Percentiles rank a stretch among this genome's conserved stretches.
Conservation (phyloP, 2,888 invertebrate species). For the Ichneumon xanthorius region DNA sequence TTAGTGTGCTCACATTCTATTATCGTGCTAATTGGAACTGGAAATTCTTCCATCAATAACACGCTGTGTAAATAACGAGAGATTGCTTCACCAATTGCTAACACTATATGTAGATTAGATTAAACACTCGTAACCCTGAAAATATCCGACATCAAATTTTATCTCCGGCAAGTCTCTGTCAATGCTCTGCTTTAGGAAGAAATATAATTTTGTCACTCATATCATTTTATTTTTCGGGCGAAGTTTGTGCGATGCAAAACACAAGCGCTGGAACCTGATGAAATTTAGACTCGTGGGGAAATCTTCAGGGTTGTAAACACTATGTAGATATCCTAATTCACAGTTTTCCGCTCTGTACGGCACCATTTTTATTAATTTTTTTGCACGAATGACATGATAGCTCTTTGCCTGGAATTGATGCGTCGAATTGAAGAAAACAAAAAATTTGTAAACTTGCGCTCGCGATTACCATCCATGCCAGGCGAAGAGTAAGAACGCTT, state of each 20-base stretch:
- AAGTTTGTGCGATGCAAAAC: too few relatives aligned
- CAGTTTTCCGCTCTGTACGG: constrained; percentile 70
- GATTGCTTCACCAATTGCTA: constrained; percentile 36
- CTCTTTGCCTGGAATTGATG: constrained; percentile 40
- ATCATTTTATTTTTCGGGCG: too few relatives aligned
- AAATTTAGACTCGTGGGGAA: too few relatives aligned
- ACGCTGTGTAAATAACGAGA: constrained; percentile 30
- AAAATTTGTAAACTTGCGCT: background rate
- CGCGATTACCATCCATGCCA: constrained; percentile 8
- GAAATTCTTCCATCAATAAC: background rate
- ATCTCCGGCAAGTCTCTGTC: too few relatives aligned
- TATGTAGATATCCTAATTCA: background rate
- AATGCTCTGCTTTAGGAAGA: too few relatives aligned
- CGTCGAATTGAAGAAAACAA: background rate
- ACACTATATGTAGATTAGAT: constrained; percentile 33
- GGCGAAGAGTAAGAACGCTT: constrained; percentile 17
- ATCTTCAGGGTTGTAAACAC: too few relatives aligned
- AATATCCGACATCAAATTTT: too few relatives aligned
- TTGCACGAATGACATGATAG: constrained; percentile 36
- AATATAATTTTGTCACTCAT: too few relatives aligned
- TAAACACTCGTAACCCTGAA: background rate
- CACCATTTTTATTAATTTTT: constrained; percentile 66
- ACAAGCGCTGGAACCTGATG: too few relatives aligned
- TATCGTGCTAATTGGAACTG: constrained; percentile 4
- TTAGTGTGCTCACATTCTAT: background rate